A percentile compares a stretch with the other conserved stretches of the same genome.
Evolutionary conservation across 2,888 invertebrate genomes (phyloP).

Genomic region (Abscondita cerata): DNA sequence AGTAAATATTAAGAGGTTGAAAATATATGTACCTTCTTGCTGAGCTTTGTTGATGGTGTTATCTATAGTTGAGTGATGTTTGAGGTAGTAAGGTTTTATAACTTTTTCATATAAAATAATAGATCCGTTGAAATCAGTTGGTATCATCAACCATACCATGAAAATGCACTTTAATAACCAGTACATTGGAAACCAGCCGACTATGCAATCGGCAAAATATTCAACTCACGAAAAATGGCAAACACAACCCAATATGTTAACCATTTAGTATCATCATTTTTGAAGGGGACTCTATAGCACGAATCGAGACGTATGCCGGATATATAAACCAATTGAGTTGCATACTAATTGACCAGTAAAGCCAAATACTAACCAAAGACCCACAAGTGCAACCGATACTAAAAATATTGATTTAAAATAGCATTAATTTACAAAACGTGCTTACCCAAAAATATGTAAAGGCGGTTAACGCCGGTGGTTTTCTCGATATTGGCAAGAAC

Average conservation of each 20-base stretch:
- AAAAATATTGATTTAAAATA: no score
- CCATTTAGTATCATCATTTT: slow-evolving; percentile 96
- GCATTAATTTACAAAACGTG: no score
- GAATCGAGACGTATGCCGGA: slow-evolving; percentile 93
- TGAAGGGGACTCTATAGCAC: slow-evolving; percentile 80
- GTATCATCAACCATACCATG: slow-evolving; percentile 88
- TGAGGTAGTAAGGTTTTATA: slow-evolving; percentile 83
- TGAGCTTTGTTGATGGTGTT: slow-evolving; percentile 57
- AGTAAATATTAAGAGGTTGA: slow-evolving; percentile 42
- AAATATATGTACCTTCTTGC: slow-evolving; percentile 49
- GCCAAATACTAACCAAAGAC: slow-evolving; percentile 93
- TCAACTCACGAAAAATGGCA: slow-evolving; percentile 91
- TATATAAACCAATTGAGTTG: slow-evolving; percentile 95
- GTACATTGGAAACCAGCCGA: slow-evolving; percentile 89
- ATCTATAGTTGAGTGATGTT: slow-evolving; percentile 74
- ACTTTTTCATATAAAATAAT: slow-evolving; percentile 77
- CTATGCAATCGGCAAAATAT: slow-evolving; percentile 83
- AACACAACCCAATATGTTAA: slow-evolving; percentile 98
- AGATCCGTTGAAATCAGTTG: slow-evolving; percentile 84
- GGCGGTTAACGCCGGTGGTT: slow-evolving; percentile 75
- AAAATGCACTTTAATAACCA: slow-evolving; percentile 92
- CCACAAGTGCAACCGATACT: slow-evolving; percentile 80
- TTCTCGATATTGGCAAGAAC: slow-evolving; percentile 71
- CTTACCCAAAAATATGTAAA: slow-evolving; percentile 82
- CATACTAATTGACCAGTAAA: slow-evolving; percentile 95